Evolutionary conservation across 2,888 invertebrate genomes (phyloP), one percentile per base, ranked within the genome.

Genomic region (Parelbella ahira): DNA sequence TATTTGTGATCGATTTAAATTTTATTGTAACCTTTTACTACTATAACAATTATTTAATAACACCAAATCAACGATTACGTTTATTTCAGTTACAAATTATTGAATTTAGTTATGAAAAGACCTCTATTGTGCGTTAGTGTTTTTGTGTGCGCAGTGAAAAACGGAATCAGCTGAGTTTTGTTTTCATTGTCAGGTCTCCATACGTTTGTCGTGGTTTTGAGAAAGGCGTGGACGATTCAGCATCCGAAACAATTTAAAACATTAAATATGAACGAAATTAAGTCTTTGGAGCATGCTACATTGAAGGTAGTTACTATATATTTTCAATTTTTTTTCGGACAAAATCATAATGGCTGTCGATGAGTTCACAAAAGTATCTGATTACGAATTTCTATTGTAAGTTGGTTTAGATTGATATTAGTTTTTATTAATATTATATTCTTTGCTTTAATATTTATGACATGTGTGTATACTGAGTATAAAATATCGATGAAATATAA

Each of bases 271-370:
- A 93, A 96, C 73, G 97, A 98, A 88, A 89, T 98, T 49, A 97
- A 95, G 80, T 94, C 96, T 52, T 88, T 98, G 71, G 99, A 99
- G 80, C 97, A 98, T 88, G 95, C 97, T 36, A 97, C 98, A 12
- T 89, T 98, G 53, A 98, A 98, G 92, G 96, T 95, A 84, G 72
- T n/a, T n/a, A n/a, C n/a, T n/a, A 56, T 51, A 3, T n/a, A 19
- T 7, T 25, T 20, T 24, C 23, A 8, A 2, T 32, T 23, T 12
- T 2, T 15, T 42, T 27, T 28, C 21, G 7, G 1, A 4, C n/a
- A 6, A 9, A 13, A 18, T 20, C 25, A 25, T 32, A 41, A 41
- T 41, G 41, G 41, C 41, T 41, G 41, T 33, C 33, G 27, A 11
- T 11, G 5, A 25, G 18, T 34, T 34, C 18, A 32, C 32, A 19